Evolutionary conservation across 64 coral and sea anemone genomes (phyloP).

Genomic region (Hydrozoanthus tunicans): DNA sequence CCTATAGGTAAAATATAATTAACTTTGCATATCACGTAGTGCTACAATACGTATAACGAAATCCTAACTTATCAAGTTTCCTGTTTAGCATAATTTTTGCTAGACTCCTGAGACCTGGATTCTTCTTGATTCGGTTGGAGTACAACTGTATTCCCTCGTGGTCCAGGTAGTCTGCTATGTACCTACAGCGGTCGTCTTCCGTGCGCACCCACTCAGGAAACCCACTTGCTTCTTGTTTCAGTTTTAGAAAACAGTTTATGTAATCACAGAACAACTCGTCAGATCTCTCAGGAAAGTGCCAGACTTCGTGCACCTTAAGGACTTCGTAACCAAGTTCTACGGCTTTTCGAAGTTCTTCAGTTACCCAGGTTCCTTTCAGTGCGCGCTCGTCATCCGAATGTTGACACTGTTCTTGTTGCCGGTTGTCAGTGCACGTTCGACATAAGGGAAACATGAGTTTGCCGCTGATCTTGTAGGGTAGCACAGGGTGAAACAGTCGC

Average conservation of each 20-base stretch:
- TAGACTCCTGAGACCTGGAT: neutral
- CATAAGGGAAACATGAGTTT: conserved; percentile 8
- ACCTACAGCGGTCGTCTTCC: conserved; percentile 6
- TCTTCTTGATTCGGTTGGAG: neutral
- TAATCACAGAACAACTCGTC: no score
- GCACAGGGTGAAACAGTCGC: neutral
- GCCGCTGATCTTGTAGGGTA: neutral
- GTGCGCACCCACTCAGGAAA: conserved; percentile 33
- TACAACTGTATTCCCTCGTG: neutral
- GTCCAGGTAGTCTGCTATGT: neutral
- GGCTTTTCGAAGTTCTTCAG: neutral
- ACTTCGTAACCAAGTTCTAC: conserved; percentile 22
- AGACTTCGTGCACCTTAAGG: neutral
- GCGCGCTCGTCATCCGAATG: neutral
- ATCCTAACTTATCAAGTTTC: neutral
- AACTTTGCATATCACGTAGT: no score
- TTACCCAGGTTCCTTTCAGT: conserved; percentile 30
- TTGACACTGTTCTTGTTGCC: neutral
- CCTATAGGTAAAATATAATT: no score
- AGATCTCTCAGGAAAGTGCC: conserved; percentile 38
- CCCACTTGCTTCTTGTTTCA: conserved; percentile 33
- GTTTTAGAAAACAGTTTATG: no score
- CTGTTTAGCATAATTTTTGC: neutral
- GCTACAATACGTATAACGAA: no score
- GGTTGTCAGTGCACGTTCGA: neutral